A percentile compares a stretch with the other conserved stretches of the same genome.
These are phyloP conservation scores for Puma concolor DNA, from an alignment of 2,113 vertebrate genomes.

Conservation along the genomic window DNA sequence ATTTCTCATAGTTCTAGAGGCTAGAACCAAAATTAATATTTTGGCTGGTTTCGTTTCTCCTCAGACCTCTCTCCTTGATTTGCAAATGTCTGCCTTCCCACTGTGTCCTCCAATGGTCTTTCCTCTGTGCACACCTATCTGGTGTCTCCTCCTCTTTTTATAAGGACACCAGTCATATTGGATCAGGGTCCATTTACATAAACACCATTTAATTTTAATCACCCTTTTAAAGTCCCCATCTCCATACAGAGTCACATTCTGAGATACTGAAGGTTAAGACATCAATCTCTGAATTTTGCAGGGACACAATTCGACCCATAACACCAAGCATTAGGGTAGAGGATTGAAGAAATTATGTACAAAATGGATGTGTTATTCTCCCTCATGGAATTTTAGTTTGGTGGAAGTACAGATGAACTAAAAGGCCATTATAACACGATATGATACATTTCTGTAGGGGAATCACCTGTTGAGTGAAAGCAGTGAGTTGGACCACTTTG, in stretches of 20 bases:
- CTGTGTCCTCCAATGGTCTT: neutral
- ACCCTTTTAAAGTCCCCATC: neutral
- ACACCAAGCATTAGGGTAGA: neutral
- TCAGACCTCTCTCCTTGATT: neutral
- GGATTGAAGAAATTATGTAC: neutral
- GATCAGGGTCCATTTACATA: neutral
- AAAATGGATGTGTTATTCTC: neutral
- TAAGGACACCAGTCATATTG: neutral
- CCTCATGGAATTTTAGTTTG: neutral
- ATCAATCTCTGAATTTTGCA: neutral
- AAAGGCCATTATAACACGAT: neutral
- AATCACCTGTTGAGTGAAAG: neutral
- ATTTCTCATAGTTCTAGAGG: neutral
- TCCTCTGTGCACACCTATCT: neutral
- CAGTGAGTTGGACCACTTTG: neutral
- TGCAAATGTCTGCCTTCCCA: neutral
- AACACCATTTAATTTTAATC: neutral
- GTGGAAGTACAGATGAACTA: neutral
- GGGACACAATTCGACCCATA: neutral
- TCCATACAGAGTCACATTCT: neutral
- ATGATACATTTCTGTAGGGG: neutral
- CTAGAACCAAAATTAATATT: neutral
- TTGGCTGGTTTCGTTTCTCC: neutral
- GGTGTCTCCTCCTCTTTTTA: neutral
- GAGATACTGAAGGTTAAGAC: neutral